Percentiles rank a stretch among this genome's conserved stretches.
Conservation (phyloP, 2,888 invertebrate genomes). For the Syrista parreyssii region DNA sequence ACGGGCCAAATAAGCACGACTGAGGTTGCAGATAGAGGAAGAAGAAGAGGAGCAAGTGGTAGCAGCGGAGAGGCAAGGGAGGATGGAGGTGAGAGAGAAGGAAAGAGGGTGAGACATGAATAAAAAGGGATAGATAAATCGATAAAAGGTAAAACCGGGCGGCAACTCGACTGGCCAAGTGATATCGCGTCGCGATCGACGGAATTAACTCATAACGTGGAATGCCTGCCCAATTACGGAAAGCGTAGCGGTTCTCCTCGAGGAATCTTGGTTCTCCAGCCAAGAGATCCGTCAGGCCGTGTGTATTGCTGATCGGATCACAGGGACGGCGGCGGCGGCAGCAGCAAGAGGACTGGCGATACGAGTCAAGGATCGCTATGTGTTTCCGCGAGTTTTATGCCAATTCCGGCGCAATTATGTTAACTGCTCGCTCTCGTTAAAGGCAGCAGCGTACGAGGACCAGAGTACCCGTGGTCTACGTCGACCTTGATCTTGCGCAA, state of each 20-base stretch:
- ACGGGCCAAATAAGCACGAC: too few species aligned
- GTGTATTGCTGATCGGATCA: constrained; percentile 12
- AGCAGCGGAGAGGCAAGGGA: too few species aligned
- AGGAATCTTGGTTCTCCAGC: constrained; percentile 12
- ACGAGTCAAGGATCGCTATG: constrained; percentile 16
- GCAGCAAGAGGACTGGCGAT: constrained; percentile 22
- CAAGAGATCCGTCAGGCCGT: constrained; percentile 27
- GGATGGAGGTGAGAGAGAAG: too few species aligned
- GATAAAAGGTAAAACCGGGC: too few species aligned
- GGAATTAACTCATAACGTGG: constrained; percentile 63
- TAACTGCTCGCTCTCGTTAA: constrained; percentile 32
- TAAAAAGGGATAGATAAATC: too few species aligned
- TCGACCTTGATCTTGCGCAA: too few species aligned
- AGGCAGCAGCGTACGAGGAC: constrained; percentile 25
- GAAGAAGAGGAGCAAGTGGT: too few species aligned
- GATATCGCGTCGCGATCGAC: constrained; percentile 27
- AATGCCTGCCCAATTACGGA: constrained; percentile 62
- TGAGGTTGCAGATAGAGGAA: too few species aligned
- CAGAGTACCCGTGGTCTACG: too few species aligned
- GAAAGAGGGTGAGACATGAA: too few species aligned
- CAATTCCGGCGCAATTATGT: constrained; percentile 37
- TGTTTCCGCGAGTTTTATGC: constrained; percentile 31
- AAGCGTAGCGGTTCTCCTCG: constrained; percentile 16
- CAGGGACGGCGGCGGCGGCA: constrained; percentile 15
- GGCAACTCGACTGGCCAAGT: too few species aligned